Evolutionary conservation across 2,888 invertebrate species (phyloP).

Genomic region (Argyra leucocephala): DNA sequence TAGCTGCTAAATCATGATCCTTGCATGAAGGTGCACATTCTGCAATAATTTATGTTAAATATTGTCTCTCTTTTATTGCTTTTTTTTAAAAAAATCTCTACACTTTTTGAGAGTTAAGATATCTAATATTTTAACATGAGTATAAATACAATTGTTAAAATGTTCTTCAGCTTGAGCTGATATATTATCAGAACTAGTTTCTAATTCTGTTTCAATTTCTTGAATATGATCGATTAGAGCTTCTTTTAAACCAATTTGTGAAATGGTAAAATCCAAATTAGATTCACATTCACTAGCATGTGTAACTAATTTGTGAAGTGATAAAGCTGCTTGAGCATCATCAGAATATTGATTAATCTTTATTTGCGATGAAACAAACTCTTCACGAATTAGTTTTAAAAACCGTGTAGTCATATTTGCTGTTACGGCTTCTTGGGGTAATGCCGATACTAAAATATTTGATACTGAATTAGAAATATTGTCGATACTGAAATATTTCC

Average conservation of each 20-base stretch:
- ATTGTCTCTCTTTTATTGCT: constrained; percentile 65
- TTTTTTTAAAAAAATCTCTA: constrained; percentile 75
- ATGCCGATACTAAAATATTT: constrained; percentile 51
- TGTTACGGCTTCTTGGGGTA: constrained; percentile 68
- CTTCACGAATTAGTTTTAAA: constrained; percentile 72
- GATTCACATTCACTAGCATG: constrained; percentile 52
- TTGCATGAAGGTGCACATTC: constrained; percentile 58
- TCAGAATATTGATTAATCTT: constrained; percentile 45
- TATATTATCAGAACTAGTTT: constrained; percentile 71
- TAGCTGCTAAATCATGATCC: constrained; percentile 73
- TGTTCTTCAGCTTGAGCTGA: constrained; percentile 78
- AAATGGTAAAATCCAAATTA: constrained; percentile 49
- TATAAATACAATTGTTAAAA: constrained; percentile 69
- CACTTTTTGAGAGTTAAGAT: no score
- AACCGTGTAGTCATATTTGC: constrained; percentile 77
- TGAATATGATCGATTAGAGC: constrained; percentile 63
- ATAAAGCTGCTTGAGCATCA: constrained; percentile 46
- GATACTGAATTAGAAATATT: no score
- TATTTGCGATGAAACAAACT: constrained; percentile 53
- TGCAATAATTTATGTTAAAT: constrained; percentile 72
- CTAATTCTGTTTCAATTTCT: constrained; percentile 73
- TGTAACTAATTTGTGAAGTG: constrained; percentile 63
- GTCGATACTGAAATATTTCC: no score
- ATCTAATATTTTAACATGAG: no score
- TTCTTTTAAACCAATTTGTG: constrained; percentile 51